Base-by-base conservation (phyloP, 2,113 vertebrate genomes). In the Oncorhynchus clarkii region DNA sequence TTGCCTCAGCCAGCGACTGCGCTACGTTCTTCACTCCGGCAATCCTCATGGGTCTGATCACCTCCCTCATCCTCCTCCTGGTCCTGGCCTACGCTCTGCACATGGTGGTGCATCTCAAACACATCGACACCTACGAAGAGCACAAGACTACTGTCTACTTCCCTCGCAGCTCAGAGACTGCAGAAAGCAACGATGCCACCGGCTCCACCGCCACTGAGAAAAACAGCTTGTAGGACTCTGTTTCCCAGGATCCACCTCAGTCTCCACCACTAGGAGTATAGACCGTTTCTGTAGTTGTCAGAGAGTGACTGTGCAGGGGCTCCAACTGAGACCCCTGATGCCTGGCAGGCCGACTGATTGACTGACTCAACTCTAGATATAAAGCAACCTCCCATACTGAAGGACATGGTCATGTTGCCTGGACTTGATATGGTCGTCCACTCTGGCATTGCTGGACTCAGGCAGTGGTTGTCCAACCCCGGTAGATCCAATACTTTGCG, bases 1-100 rank as follows among this genome's bases (percentile, higher is more conserved):
- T 99, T 89, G 92, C 95, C 34, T 92, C 93, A 0, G 93, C 94
- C 14, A 94, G 89, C 24, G 96, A 97, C 85, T 98, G 96, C 11
- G 81, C 93, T 13, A 93, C 96, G n/a, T 91, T 95, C 79, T 91
- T 95, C 79, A 96, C 96, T 0, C 96, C 96, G 0, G 96, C 97
- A 22, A 93, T 99, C 78, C 90, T 98, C 60, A 96, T 98, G 87
- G 95, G 97, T 6, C 78, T 98, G 81, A 92, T 95, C 62, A 95
- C 93, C 51, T 97, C 96, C 0, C 92, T 98, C 79, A 91, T 98
- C 72, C 91, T 98, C 82, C 90, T 99, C 71, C 90, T 98, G 74
- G 96, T 96, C 26, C 90, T 98, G 88, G 97, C 96, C 83, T 98
- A 96, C 1, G 92, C 95, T 34, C 92, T 98, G 72, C 96, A 98